These are phyloP conservation scores for Procambarus clarkii DNA, from an alignment of 1,140 invertebrate species.

Conservation along the genomic window DNA sequence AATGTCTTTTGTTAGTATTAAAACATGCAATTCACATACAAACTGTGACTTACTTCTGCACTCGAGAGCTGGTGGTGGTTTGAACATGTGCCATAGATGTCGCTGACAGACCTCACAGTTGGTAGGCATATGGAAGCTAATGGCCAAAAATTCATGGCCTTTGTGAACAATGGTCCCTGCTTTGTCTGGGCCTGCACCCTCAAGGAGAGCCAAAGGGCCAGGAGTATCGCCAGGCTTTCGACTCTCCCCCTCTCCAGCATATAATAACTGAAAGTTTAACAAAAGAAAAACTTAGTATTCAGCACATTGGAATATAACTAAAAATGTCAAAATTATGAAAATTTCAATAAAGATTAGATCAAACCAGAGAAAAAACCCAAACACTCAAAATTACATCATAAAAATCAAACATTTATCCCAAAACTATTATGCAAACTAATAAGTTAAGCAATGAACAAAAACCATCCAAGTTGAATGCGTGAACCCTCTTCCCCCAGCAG, in stretches of 20 bases:
- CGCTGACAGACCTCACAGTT: conserved; percentile 98
- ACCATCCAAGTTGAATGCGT: too few relatives aligned
- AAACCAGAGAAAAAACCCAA: not conserved
- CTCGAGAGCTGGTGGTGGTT: conserved; percentile 96
- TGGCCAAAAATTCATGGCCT: conserved; percentile 96
- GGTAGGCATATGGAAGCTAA: conserved; percentile 98
- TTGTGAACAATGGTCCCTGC: conserved; percentile 89
- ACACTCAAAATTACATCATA: not conserved
- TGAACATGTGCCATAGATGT: conserved; percentile 97
- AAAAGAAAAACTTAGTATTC: not conserved
- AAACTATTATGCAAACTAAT: too few relatives aligned
- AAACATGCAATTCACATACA: not conserved
- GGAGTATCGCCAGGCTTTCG: conserved; percentile 77
- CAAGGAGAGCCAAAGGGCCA: conserved; percentile 75
- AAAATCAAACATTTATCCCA: too few relatives aligned
- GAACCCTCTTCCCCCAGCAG: too few relatives aligned
- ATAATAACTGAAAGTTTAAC: conserved; percentile 80
- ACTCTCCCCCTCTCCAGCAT: conserved; percentile 95
- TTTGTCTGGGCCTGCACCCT: conserved; percentile 80
- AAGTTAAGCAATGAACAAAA: too few relatives aligned
- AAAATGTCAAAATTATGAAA: not conserved
- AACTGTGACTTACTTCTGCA: conserved; percentile 86
- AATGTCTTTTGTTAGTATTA: too few relatives aligned
- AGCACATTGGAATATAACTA: not conserved
- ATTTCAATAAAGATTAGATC: not conserved